Conservation (phyloP, 2,888 invertebrate genomes). For the Meloe dianella region DNA sequence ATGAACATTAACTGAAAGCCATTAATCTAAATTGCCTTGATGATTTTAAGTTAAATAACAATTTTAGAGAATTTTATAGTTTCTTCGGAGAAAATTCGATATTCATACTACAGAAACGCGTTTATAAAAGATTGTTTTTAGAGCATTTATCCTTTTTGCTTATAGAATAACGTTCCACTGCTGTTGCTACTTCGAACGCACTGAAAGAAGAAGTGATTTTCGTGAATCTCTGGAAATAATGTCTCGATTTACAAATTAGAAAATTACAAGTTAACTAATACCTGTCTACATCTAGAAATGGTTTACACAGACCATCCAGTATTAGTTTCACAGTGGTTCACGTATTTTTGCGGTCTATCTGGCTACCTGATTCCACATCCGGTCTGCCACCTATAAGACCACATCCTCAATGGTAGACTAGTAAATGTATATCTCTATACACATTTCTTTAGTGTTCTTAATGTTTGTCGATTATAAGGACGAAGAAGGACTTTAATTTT, state of each 20-base stretch:
- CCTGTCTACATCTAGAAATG: conserved; percentile 23
- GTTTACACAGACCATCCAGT: conserved; percentile 38
- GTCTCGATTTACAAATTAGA: neutral
- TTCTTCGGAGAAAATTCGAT: neutral
- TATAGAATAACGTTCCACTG: too few species aligned
- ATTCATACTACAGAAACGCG: too few species aligned
- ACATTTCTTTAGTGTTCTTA: conserved; percentile 30
- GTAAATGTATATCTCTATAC: conserved; percentile 31
- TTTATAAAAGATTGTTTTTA: too few species aligned
- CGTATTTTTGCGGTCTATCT: conserved; percentile 55
- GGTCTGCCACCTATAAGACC: conserved; percentile 52
- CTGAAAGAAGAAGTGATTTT: too few species aligned
- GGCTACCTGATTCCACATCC: conserved; percentile 60
- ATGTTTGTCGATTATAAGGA: conserved; percentile 40
- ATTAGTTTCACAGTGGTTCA: conserved; percentile 53
- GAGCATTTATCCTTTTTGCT: too few species aligned
- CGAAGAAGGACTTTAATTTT: conserved; percentile 21
- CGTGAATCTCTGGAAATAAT: too few species aligned
- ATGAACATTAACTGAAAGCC: neutral
- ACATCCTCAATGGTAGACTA: conserved; percentile 46
- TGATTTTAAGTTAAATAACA: neutral
- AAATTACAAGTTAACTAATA: neutral
- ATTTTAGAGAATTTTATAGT: too few species aligned
- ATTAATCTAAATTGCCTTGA: neutral
- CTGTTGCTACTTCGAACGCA: too few species aligned